Base-by-base conservation (phyloP, 2,888 invertebrate genomes). In the Sinohyriopsis cumingii region DNA sequence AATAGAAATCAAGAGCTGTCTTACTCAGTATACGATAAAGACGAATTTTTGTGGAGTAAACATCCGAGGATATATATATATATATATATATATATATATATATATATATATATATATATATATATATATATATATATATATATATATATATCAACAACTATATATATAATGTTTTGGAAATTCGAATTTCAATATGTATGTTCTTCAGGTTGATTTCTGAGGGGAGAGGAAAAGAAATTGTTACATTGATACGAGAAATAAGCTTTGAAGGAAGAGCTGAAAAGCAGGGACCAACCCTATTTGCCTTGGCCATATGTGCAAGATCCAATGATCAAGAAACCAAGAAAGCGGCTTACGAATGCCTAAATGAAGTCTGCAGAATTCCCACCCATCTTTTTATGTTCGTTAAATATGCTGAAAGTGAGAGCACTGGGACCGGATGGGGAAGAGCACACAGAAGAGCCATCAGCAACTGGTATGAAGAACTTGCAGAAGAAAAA, bases 371-470 rank as follows among this genome's bases (percentile, higher is more conserved):
- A 82, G 90, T 94, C 55, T 93, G 93, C 83, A 91, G 91, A 73
- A 92, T 92, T 64, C 93, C 94, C 15, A 92, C 94, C 77, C 91
- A 93, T 78, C 91, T 94, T 85, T 92, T 94, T 90, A 89, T 92
- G 33, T 94, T 94, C 79, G 91, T 93, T 68, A 92, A 92, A 83
- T 93, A 91, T 82, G 91, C 92, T 63, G 91, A 93, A 82, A 82
- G 91, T 68, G 84, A 93, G 79, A 88, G 86, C 22, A 54, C 67
- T 5, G 74, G 77, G n/a, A 73, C 72, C n/a, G 93, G 92, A 20
- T 92, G 92, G 91, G 94, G 94, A 60, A 91, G 92, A 78, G 93
- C 93, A 4, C 93, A 94, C 91, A 92, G 93, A 77, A 93, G 91
- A 77, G 91, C 92, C 68, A 91, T 95, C 25, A 90, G 90, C 66